These are phyloP conservation scores for Phyllostomus hastatus DNA, from an alignment of 2,113 vertebrate genomes.

Conservation along the genomic window DNA sequence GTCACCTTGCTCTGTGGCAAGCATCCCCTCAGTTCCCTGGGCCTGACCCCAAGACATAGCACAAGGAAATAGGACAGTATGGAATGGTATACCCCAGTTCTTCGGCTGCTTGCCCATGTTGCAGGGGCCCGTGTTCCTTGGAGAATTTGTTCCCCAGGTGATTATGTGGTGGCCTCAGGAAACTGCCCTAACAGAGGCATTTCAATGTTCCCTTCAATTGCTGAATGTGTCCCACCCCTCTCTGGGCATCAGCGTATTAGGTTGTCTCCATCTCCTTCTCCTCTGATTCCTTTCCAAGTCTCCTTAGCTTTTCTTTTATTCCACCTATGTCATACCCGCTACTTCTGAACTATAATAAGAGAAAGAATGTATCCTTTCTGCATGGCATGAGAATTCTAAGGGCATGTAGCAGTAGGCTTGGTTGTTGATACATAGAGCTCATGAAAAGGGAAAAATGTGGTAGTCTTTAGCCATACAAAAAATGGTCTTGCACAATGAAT, in stretches of 20 bases:
- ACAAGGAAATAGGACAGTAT: too few species aligned
- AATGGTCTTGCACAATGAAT: neutral
- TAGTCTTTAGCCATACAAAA: neutral
- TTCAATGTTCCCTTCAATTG: neutral
- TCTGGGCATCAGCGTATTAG: neutral
- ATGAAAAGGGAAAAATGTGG: neutral
- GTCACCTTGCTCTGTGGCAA: neutral
- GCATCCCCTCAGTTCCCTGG: too few species aligned
- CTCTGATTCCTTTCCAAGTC: neutral
- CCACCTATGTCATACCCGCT: accelerated
- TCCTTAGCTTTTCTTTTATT: neutral
- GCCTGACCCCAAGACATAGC: neutral
- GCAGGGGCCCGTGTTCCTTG: neutral
- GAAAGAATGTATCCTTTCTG: neutral
- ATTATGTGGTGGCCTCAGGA: neutral
- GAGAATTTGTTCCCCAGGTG: neutral
- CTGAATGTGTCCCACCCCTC: neutral
- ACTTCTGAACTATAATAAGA: neutral
- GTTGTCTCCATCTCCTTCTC: neutral
- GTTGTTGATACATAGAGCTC: neutral
- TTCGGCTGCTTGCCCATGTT: accelerated
- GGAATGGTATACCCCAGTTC: neutral
- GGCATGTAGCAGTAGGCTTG: neutral
- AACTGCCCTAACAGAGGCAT: neutral
- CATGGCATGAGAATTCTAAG: neutral